phyloP scores from a whole-genome alignment of 2,113 vertebrate genomes.

The Eurystomus gularis region DNA sequence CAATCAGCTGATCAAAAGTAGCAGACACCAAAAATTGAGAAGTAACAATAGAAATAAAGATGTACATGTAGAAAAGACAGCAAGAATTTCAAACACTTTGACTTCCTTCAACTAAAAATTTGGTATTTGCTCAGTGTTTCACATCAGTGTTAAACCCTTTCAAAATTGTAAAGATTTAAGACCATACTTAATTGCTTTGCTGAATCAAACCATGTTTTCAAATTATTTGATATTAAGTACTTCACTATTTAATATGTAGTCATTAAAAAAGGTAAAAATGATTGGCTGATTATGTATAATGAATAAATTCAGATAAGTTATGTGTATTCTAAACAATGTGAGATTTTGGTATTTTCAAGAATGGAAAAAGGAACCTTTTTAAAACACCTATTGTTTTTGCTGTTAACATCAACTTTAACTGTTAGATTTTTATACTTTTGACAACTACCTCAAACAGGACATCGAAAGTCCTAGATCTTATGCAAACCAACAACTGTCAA shows the following conservation, averaged over 20 bases:
- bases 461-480: not conserved
- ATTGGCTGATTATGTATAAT: not conserved
- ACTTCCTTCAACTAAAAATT: not conserved
- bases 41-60: not conserved
- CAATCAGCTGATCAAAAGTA: not conserved
- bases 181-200: not conserved
- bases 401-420: not conserved
- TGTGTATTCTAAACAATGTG: not conserved
- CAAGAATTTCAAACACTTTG: not conserved
- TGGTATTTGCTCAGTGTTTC: not conserved
- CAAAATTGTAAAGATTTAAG: not conserved
- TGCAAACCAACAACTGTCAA: not conserved
- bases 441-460: not conserved
- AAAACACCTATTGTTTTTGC: not conserved
- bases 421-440: not conserved
- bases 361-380: not conserved
- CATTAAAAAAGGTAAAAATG: not conserved
- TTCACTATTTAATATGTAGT: not conserved
- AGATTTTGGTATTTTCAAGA: not conserved
- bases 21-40: not conserved
- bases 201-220: not conserved
- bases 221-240: not conserved
- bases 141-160: not conserved
- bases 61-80: not conserved
- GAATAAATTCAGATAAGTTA: not conserved